Base-by-base conservation (phyloP, 35 echinoderm and acorn worm genomes). In the Ophiothrix spiculata region DNA sequence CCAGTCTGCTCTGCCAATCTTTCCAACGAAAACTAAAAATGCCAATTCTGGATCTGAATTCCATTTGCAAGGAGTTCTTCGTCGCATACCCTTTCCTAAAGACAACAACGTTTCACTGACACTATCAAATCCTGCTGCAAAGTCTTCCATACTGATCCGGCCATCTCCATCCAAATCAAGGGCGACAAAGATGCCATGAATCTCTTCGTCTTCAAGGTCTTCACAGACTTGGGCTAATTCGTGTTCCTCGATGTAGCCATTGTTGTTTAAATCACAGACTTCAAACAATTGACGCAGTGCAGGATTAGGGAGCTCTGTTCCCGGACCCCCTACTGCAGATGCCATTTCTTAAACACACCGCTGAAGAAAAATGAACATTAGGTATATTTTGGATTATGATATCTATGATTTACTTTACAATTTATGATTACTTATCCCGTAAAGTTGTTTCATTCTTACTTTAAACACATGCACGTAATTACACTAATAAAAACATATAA, bases 101-200 rank as follows among this genome's bases (percentile, higher is more conserved):
- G 84, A 35, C 17, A 92, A 64, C 1, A 92, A 37, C 15, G 90
- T 92, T 25, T 87, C 78, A 10, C 84, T 81, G 31, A 92, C 90
- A 74, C 90, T 92, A 13, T 92, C 36, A 75, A 92, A 92, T 19
- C 90, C 90, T 15, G 77, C 84, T 1, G 90, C 38, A 38, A 92
- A 92, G 33, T 92, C 90, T 11, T 33, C 23, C 29, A 92, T 49
- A 42, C 90, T 92, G 54, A 92, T 92, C 1, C 90, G 90, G 19
- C 90, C 90, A 56, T 92, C 90, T 28, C 85, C 63, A 36, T 87
- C 81, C 74, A 19, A 25, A 56, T 90, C 88, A 0, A 90, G 40
- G 1, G 80, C 88, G 49, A 75, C 74, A 40, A 85, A 91, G 56
- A 91, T 75, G 33, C 85, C 64, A 14, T 85, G 40, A 38, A 91